These are phyloP conservation scores for Falcaria lacertinaria DNA, from an alignment of 2,888 invertebrate genomes.

Conservation along the genomic window DNA sequence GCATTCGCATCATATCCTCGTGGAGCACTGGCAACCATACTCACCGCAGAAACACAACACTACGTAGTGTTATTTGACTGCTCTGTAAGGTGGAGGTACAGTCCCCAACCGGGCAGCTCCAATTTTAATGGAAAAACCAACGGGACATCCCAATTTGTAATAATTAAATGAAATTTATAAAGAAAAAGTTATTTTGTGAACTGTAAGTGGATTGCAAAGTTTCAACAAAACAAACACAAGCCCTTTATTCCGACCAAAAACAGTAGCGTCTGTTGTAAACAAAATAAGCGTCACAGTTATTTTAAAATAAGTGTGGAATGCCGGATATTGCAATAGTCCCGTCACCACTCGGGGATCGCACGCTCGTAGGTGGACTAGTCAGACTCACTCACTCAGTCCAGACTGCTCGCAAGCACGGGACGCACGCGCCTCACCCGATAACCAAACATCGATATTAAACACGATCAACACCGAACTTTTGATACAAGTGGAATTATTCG, in stretches of 20 bases:
- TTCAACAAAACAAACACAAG: constrained; percentile 16
- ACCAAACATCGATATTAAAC: constrained; percentile 42
- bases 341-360: constrained; percentile 29
- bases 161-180: too few relatives aligned
- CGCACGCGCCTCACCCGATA: constrained; percentile 5
- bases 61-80: too few relatives aligned
- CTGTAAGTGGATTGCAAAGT: neutral
- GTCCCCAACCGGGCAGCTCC: too few relatives aligned
- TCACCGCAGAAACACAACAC: too few relatives aligned
- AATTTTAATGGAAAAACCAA: too few relatives aligned
- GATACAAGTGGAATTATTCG: constrained; percentile 6
- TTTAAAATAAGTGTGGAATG: constrained; percentile 71
- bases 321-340: constrained; percentile 67
- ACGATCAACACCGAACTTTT: constrained; percentile 31
- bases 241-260: constrained; percentile 37
- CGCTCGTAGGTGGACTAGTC: constrained; percentile 41
- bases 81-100: too few relatives aligned
- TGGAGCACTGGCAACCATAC: too few relatives aligned
- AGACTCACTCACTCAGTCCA: constrained; percentile 15
- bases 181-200: too few relatives aligned
- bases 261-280: constrained; percentile 55
- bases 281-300: constrained; percentile 60
- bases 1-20: too few relatives aligned
- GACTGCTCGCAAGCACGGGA: constrained; percentile 26
- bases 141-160: too few relatives aligned